phyloP scores from a whole-genome alignment of 2,113 vertebrate species.

The Corythoichthys haematopterus region DNA sequence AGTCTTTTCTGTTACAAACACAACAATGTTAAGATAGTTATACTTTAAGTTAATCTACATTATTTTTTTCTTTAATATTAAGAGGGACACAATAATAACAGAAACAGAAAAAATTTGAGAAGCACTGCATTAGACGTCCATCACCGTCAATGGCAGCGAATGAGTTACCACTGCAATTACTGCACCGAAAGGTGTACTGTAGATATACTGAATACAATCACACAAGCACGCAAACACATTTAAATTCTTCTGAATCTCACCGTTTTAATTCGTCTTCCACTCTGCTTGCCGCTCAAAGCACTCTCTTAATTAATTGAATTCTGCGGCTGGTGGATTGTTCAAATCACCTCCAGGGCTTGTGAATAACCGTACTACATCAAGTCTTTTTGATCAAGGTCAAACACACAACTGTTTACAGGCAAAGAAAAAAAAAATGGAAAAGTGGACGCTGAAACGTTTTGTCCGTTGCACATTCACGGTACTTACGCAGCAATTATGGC shows the following conservation, averaged over 20 bases:
- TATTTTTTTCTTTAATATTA: too few relatives aligned
- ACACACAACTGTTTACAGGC: conserved; percentile 14
- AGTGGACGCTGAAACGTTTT: not conserved
- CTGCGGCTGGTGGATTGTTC: conserved; percentile 60
- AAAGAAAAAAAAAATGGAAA: conserved; percentile 21
- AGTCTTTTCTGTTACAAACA: too few relatives aligned
- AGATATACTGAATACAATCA: not conserved
- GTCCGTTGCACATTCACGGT: not conserved
- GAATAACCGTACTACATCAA: conserved; percentile 23
- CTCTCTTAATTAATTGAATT: conserved; percentile 71
- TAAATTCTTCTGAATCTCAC: not conserved
- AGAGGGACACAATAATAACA: too few relatives aligned
- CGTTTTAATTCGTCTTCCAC: conserved; percentile 13
- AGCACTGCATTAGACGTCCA: too few relatives aligned
- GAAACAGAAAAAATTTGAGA: too few relatives aligned
- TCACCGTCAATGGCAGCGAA: too few relatives aligned
- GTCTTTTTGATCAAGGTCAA: conserved; percentile 10
- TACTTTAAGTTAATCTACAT: too few relatives aligned
- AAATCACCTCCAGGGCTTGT: conserved; percentile 43
- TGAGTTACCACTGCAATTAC: not conserved
- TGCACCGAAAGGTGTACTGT: not conserved
- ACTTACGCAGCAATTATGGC: not conserved
- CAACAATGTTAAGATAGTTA: too few relatives aligned
- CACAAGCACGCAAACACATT: conserved; percentile 4
- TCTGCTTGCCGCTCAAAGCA: conserved; percentile 31